These are phyloP conservation scores for Phoxinus dragarum DNA, from an alignment of 2,797 vertebrate genomes.

Conservation along the genomic window DNA sequence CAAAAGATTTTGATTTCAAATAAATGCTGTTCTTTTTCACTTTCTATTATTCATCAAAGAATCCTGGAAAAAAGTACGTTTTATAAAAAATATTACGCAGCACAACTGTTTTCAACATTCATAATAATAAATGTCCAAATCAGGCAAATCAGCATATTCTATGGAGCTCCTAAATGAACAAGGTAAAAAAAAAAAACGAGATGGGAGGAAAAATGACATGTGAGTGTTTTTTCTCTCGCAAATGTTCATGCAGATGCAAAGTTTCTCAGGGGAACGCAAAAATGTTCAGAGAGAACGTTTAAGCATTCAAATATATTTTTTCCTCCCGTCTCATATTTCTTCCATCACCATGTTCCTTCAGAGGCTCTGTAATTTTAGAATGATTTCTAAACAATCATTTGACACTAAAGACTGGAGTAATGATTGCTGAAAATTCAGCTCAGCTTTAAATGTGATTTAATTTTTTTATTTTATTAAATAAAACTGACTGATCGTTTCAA, in stretches of 20 bases:
- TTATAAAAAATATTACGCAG: not conserved
- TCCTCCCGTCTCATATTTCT: too few relatives aligned
- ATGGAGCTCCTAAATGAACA: too few relatives aligned
- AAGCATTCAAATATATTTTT: too few relatives aligned
- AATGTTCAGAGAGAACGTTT: too few relatives aligned
- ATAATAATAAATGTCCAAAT: not conserved
- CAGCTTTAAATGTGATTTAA: not conserved
- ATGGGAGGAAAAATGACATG: not conserved
- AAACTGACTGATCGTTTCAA: not conserved
- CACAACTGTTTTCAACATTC: not conserved
- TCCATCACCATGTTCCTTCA: too few relatives aligned
- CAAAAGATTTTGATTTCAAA: not conserved
- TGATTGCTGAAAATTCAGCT: not conserved
- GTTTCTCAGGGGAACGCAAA: too few relatives aligned
- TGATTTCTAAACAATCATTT: too few relatives aligned
- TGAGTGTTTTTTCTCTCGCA: too few relatives aligned
- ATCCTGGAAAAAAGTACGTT: not conserved
- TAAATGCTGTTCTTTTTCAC: not conserved
- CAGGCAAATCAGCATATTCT: too few relatives aligned
- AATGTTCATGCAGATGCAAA: too few relatives aligned
- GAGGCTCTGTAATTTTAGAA: too few relatives aligned
- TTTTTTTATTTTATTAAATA: too few relatives aligned
- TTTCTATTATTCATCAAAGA: not conserved
- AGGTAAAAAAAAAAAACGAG: not conserved
- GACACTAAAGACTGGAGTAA: not conserved